Evolutionary conservation across 2,113 vertebrate genomes (phyloP).

Genomic region (Malurus melanocephalus): DNA sequence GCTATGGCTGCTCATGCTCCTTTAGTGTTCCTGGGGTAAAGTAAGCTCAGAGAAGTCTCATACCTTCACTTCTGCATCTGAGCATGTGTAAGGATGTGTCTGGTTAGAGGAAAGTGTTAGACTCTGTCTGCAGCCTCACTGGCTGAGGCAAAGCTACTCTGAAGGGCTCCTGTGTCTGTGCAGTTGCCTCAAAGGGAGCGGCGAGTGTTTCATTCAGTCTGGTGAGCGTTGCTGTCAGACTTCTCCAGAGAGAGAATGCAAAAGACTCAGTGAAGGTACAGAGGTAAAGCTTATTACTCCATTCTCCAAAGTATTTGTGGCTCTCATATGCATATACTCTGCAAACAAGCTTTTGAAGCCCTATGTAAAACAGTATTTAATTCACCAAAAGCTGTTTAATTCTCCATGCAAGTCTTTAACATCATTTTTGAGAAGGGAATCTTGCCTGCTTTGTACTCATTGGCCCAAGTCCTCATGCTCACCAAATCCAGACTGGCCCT

Average conservation of each 20-base stretch:
- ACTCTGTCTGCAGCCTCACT: background rate
- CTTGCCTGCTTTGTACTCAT: background rate
- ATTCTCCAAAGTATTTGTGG: background rate
- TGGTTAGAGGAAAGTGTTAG: background rate
- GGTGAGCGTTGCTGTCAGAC: background rate
- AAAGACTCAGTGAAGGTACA: background rate
- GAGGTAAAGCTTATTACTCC: background rate
- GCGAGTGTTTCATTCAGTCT: background rate
- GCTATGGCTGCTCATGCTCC: rapidly evolving
- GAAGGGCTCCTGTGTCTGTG: background rate
- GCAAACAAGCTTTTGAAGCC: background rate
- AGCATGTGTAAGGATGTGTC: background rate
- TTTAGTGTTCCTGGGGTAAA: background rate
- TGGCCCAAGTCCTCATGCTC: background rate
- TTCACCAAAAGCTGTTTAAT: background rate
- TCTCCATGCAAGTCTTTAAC: background rate
- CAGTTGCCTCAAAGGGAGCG: rapidly evolving
- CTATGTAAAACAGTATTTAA: background rate
- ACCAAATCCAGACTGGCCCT: background rate
- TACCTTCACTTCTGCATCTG: background rate
- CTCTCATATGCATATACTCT: background rate
- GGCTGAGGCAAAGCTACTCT: background rate
- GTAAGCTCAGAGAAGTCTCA: rapidly evolving
- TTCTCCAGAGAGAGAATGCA: background rate
- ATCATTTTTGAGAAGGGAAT: background rate